phyloP scores from a whole-genome alignment of 1,140 invertebrate species.

The Scylla paramamosain region DNA sequence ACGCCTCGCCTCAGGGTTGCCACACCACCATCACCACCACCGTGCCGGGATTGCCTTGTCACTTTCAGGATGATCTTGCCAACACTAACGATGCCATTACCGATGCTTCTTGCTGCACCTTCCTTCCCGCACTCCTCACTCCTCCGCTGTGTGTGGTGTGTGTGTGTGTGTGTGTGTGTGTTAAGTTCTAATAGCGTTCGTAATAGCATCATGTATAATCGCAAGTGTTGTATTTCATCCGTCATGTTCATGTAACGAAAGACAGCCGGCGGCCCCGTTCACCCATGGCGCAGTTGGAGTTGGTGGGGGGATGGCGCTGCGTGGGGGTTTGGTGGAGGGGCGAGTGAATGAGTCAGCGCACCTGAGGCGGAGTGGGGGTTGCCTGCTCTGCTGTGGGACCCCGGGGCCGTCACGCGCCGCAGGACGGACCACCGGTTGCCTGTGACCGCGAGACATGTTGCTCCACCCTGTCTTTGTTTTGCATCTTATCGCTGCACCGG shows the following conservation, averaged over 20 bases:
- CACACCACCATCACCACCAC: background rate
- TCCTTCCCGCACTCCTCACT: too few relatives aligned
- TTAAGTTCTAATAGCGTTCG: too few relatives aligned
- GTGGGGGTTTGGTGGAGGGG: background rate
- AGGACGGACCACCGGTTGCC: background rate
- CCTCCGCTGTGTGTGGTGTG: background rate
- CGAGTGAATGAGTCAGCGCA: background rate
- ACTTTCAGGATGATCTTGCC: background rate
- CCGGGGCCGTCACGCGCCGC: background rate
- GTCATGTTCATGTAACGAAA: background rate
- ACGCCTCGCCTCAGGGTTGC: background rate
- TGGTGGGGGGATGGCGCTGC: background rate
- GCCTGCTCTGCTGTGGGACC: background rate
- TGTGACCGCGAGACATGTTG: background rate
- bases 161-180: slow-evolving; percentile 35
- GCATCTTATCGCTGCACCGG: background rate
- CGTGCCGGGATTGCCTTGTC: background rate
- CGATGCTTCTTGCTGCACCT: background rate
- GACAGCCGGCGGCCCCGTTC: background rate
- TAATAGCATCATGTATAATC: background rate
- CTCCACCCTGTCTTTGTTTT: background rate
- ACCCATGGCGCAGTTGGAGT: background rate
- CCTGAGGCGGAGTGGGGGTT: background rate
- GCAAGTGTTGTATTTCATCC: background rate
- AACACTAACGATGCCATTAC: background rate